phyloP scores from a whole-genome alignment of 2,888 invertebrate genomes.

The Calameuta filiformis region DNA sequence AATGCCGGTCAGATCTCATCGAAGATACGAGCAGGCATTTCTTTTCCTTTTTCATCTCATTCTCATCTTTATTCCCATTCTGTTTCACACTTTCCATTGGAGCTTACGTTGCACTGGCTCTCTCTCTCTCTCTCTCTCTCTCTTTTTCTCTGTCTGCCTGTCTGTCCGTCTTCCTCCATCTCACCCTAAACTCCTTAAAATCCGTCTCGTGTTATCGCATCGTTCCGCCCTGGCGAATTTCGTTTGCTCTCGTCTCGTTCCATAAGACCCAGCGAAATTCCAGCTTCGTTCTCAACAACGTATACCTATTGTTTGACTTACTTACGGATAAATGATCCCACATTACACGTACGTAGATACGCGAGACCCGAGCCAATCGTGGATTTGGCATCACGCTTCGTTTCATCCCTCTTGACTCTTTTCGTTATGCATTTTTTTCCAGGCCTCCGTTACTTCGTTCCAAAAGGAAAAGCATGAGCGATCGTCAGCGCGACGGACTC shows the following conservation, averaged over 20 bases:
- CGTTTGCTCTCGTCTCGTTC: too few species aligned
- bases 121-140: not conserved
- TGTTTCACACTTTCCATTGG: not conserved
- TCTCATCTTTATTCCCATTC: slow-evolving; percentile 12
- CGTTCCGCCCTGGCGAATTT: too few species aligned
- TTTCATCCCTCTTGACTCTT: too few species aligned
- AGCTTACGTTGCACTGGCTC: slow-evolving; percentile 1
- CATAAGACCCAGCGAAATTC: too few species aligned
- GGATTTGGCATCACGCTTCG: not conserved
- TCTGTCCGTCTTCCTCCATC: not conserved
- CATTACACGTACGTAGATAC: not conserved
- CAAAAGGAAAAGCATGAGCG: too few species aligned
- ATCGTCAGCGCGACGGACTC: not conserved
- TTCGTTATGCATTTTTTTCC: too few species aligned
- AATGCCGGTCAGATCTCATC: slow-evolving; percentile 35
- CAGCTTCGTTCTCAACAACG: not conserved
- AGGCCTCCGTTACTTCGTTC: too few species aligned
- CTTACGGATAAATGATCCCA: not conserved
- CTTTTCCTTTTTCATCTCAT: slow-evolving; percentile 12
- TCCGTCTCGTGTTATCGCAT: too few species aligned
- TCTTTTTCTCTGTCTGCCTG: not conserved
- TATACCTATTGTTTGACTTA: not conserved
- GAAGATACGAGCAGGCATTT: slow-evolving; percentile 26
- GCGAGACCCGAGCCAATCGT: not conserved
- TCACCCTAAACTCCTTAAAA: too few species aligned